These are phyloP conservation scores for Cisticola juncidis DNA, from an alignment of 2,113 vertebrate genomes.

Conservation along the genomic window DNA sequence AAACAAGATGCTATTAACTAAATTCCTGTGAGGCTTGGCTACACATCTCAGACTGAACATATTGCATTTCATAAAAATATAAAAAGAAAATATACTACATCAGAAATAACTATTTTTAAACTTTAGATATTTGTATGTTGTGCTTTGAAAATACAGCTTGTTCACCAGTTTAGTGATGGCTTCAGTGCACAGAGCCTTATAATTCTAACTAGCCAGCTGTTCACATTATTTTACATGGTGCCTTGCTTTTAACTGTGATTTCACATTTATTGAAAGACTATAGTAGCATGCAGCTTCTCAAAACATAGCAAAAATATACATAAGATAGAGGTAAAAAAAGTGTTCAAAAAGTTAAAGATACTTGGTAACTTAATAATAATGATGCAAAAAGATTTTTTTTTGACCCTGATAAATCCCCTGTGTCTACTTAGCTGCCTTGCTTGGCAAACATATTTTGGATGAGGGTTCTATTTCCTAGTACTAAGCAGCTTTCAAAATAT, in stretches of 20 bases:
- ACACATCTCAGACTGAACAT: accelerated
- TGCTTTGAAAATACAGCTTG: background rate
- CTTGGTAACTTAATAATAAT: background rate
- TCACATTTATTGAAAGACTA: background rate
- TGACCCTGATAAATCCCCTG: background rate
- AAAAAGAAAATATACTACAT: background rate
- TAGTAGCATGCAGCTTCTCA: background rate
- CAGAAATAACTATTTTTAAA: background rate
- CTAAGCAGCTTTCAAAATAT: background rate
- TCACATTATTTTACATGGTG: accelerated
- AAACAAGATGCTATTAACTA: background rate
- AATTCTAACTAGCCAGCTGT: background rate
- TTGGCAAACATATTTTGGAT: accelerated
- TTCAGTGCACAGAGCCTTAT: background rate
- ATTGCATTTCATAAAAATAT: background rate
- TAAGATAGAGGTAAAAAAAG: background rate
- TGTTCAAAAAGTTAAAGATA: background rate
- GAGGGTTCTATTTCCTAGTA: background rate
- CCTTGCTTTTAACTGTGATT: background rate
- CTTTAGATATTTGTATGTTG: background rate
- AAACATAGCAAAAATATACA: background rate
- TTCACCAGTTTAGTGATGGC: background rate
- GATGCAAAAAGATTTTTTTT: background rate
- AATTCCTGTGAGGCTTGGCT: background rate
- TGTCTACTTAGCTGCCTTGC: background rate